phyloP scores from a whole-genome alignment of 2,113 vertebrate species.

The Rousettus leschenaultii region DNA sequence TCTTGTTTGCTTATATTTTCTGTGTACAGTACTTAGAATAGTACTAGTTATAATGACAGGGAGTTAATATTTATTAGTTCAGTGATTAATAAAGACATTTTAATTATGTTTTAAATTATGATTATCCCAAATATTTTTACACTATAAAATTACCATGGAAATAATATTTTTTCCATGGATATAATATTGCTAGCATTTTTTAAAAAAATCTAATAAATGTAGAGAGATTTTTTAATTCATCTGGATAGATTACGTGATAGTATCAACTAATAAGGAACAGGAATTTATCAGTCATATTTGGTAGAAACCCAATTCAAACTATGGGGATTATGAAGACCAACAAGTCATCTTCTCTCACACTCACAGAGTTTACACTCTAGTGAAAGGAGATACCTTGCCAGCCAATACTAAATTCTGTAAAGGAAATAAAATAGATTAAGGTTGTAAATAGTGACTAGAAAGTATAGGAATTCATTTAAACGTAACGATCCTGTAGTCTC shows the following conservation, averaged over 20 bases:
- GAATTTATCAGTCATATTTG: background rate
- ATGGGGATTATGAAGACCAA: background rate
- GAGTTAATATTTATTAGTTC: background rate
- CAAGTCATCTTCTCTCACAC: background rate
- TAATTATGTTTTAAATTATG: background rate
- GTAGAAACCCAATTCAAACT: background rate
- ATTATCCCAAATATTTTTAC: background rate
- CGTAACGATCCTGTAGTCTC: background rate
- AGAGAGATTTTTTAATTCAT: background rate
- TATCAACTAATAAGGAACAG: background rate
- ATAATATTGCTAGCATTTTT: background rate
- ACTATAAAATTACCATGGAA: background rate
- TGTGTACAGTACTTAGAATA: background rate
- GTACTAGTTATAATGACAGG: background rate
- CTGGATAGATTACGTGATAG: background rate
- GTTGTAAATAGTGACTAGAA: background rate
- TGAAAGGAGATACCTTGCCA: background rate
- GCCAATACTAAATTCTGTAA: background rate
- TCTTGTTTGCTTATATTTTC: background rate
- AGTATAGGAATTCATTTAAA: background rate
- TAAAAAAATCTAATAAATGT: background rate
- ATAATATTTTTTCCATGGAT: background rate
- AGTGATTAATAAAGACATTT: background rate
- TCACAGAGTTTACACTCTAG: background rate
- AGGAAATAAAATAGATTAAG: background rate